A percentile compares a stretch with the other conserved stretches of the same genome.
Conservation (phyloP, 2,797 vertebrate genomes). For the Anguilla megastoma region DNA sequence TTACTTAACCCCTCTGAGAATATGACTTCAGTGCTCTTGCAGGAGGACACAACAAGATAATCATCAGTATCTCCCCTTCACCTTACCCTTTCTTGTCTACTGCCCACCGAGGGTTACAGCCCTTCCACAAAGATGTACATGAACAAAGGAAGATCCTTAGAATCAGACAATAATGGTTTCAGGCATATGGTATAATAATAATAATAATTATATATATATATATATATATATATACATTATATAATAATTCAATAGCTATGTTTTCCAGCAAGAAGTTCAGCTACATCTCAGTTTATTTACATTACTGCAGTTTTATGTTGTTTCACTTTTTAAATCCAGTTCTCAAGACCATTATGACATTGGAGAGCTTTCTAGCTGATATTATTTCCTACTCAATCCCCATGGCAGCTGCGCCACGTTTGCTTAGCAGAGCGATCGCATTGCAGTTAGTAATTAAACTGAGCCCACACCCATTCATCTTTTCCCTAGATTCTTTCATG, state of each 20-base stretch:
- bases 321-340: no score
- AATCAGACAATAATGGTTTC: no score
- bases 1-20: no score
- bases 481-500: background rate
- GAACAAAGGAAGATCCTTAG: background rate
- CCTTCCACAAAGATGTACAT: background rate
- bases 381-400: background rate
- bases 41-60: background rate
- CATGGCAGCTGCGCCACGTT: background rate
- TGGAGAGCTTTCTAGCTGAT: no score
- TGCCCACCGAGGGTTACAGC: background rate
- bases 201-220: no score
- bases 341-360: no score
- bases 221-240: no score
- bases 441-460: background rate
- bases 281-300: background rate
- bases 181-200: no score
- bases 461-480: background rate
- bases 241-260: background rate
- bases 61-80: background rate
- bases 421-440: background rate
- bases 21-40: background rate
- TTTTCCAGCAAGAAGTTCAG: background rate
- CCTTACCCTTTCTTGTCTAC: background rate
- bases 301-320: no score